Evolutionary conservation across 2,797 vertebrate genomes (phyloP), one percentile per base, ranked within the genome.

Genomic region (Sebastes iracundus): DNA sequence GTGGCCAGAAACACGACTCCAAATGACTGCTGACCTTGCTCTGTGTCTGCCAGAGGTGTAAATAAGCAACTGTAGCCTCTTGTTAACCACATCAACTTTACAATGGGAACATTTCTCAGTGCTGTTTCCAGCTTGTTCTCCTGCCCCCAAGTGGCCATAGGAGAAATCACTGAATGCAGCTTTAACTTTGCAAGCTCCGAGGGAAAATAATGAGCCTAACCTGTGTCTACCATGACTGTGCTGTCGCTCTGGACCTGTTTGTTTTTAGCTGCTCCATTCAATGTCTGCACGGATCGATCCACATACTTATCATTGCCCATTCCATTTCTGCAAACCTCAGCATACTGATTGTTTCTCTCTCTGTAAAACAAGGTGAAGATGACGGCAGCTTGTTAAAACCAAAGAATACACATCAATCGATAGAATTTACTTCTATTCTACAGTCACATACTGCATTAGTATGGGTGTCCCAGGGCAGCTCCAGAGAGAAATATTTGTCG

Each of bases 171-270:
- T 46, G 42, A 46, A 23, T 52, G 33, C 35, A 14, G 7, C 18
- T 30, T 64, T 16, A 16, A 14, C 23, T 58, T 63, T 16, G 61
- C 61, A 14, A 61, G 7, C 23, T 27, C 38, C 27, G 10, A 18
- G 11, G 3, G 13, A 38, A 14, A 46, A 46, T 1, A 20, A 13
- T 12, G 22, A 80, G 18, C 1, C 83, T 94, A 83, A 97, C 98
- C 97, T 96, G 96, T 91, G 4, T 98, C 96, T 83, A 91, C 92
- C 85, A 85, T 79, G 76, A 67, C 0, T 72, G 96, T 75, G 25
- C 30, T 78, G 8, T 97, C 95, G 83, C 94, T 96, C 42, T 99
- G 98, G 70, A 95, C 91, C 2, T 96, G 96, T 88, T 98, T 99
- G 80, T 86, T 94, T 89, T 98, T 99, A 5, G 89, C 46, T 0